phyloP scores from a whole-genome alignment of 2,113 vertebrate species.

The Clinocottus analis region DNA sequence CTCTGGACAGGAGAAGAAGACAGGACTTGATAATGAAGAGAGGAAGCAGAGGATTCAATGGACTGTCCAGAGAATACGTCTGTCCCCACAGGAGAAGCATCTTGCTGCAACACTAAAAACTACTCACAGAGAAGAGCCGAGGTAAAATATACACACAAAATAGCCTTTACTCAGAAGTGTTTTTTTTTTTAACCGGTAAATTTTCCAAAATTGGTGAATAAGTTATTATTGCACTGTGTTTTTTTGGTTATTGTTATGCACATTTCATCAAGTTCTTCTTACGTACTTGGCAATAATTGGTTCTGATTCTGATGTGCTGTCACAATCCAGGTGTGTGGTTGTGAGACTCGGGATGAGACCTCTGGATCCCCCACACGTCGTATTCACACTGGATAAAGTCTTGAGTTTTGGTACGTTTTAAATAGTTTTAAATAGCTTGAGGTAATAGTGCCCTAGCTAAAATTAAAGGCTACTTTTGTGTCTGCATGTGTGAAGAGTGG shows the following conservation, averaged over 20 bases:
- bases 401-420: constrained; percentile 90
- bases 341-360: constrained; percentile 79
- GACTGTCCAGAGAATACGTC: constrained; percentile 88
- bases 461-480: background rate
- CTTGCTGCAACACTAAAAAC: constrained; percentile 88
- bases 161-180: background rate
- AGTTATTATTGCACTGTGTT: too few species aligned
- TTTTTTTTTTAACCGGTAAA: background rate
- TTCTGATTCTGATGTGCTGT: constrained; percentile 5
- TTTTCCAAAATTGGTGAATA: background rate
- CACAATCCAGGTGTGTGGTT: constrained; percentile 75
- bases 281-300: too few species aligned
- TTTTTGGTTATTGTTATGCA: too few species aligned
- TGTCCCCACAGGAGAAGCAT: constrained; percentile 88
- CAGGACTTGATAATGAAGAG: constrained; percentile 17
- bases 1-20: constrained; percentile 24
- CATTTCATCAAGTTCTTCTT: too few species aligned
- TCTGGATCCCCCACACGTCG: constrained; percentile 61
- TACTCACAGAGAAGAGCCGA: constrained; percentile 81
- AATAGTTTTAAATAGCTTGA: background rate
- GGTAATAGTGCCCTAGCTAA: background rate
- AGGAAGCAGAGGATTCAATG: constrained; percentile 32
- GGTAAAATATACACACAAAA: constrained; percentile 50
- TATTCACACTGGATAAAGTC: constrained; percentile 85
- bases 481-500: constrained; percentile 87